Evolutionary conservation across 2,888 invertebrate species (phyloP).

Genomic region (Hecatera dysodea): DNA sequence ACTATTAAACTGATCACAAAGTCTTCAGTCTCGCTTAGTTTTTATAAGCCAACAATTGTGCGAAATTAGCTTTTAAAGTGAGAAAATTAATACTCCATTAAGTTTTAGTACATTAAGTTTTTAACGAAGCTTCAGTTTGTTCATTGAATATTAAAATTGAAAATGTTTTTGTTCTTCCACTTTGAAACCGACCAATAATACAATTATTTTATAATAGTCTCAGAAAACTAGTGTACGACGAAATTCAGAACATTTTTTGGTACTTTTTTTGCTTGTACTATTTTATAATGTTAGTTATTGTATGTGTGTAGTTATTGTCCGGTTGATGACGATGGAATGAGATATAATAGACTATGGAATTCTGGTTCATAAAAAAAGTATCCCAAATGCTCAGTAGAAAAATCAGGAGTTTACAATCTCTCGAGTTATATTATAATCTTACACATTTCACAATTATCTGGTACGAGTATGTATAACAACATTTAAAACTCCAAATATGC

Average conservation of each 20-base stretch:
- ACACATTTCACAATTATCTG: no score
- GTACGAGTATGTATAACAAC: no score
- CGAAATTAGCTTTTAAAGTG: constrained; percentile 42
- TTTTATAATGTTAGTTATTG: no score
- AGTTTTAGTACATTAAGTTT: constrained; percentile 36
- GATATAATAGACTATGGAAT: no score
- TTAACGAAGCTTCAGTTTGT: constrained; percentile 21
- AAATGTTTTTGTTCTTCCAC: background rate
- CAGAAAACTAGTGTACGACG: background rate
- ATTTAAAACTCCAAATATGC: no score
- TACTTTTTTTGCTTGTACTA: background rate
- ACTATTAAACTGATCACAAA: constrained; percentile 17
- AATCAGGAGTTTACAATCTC: no score
- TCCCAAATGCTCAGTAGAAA: no score
- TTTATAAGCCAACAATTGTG: constrained; percentile 36
- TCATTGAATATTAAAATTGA: constrained; percentile 27
- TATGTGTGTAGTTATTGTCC: no score
- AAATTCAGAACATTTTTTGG: background rate
- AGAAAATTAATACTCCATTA: constrained; percentile 24
- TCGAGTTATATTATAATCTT: no score
- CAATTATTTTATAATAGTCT: background rate
- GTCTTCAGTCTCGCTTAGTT: constrained; percentile 20
- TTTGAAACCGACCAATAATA: background rate
- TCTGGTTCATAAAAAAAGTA: no score
- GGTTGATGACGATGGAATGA: no score